Evolutionary conservation across 2,888 invertebrate genomes (phyloP), one percentile per base, ranked within the genome.

Genomic region (Ephialtes manifestator): DNA sequence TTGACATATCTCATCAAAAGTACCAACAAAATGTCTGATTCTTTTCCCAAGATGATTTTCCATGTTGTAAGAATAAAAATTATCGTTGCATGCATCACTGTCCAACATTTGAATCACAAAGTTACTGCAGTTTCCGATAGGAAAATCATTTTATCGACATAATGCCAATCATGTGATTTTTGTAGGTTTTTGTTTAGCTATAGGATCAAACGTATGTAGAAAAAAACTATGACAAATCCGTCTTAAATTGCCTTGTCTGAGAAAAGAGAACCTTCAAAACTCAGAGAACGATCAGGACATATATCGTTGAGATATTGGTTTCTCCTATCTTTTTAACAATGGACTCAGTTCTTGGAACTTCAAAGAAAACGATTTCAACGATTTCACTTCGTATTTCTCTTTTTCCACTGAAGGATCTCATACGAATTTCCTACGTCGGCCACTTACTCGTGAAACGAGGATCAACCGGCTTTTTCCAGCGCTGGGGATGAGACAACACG

Each of bases 271-370:
- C 18, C 31, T 48, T 28, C 7, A 10, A n/a, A 51, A 13, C 15
- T 18, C 11, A 31, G 48, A 4, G 28, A 18, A 8, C 35, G 18
- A 13, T 65, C 10, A n/a, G 3, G 11, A 24, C 10, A 70, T 13
- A 31, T 48, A 70, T 35, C 20, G 20, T 55, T 55, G 24, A 20
- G 24, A 72, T 72, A 71, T 71, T 39, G 71, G 53, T 55, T 55
- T 13, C 39, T 72, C 39, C 15, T 24, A 15, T 58, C 13, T 15
- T 55, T 55, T 55, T 24, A 13, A 39, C 39, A 24, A 18, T 1
- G 55, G 13, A n/a, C 46, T 31, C 68, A 51, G 28, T 51, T 8
- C 10, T 70, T 10, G 24, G 10, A 71, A 20, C 53, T 8, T 39
- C 71, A 55, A 35, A 53, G 39, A 11, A 55, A 20, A 53, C 20